These are phyloP conservation scores for Euspilapteryx auroguttella DNA, from an alignment of 2,888 invertebrate species.

Conservation along the genomic window DNA sequence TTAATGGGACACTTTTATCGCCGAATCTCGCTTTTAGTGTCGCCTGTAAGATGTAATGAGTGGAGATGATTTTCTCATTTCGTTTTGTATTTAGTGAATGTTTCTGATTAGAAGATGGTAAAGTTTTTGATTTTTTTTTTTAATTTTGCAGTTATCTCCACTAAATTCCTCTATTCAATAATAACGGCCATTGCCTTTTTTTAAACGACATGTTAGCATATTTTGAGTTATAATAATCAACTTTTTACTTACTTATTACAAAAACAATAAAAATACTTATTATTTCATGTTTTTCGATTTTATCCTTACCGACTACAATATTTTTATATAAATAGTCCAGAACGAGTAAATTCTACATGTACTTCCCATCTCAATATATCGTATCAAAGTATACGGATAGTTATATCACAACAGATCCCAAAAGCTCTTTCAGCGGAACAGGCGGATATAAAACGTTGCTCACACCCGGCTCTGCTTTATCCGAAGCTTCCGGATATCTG, in stretches of 20 bases:
- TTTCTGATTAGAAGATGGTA: neutral
- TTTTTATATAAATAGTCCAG: no score
- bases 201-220: no score
- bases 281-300: no score
- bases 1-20: conserved; percentile 49
- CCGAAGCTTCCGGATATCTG: conserved; percentile 1
- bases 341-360: no score
- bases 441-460: neutral
- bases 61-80: conserved; percentile 26
- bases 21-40: conserved; percentile 49
- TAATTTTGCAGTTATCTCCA: neutral
- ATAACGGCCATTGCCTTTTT: neutral
- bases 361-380: no score
- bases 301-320: no score
- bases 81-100: neutral
- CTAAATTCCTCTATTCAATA: neutral
- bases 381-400: no score
- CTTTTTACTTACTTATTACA: no score
- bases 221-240: no score
- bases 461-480: conserved; percentile 1
- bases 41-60: conserved; percentile 45
- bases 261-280: no score
- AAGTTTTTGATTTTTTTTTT: neutral
- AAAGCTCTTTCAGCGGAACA: neutral
- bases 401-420: neutral